Conservation (phyloP, 2,113 vertebrate species). For the Eublepharis macularius region DNA sequence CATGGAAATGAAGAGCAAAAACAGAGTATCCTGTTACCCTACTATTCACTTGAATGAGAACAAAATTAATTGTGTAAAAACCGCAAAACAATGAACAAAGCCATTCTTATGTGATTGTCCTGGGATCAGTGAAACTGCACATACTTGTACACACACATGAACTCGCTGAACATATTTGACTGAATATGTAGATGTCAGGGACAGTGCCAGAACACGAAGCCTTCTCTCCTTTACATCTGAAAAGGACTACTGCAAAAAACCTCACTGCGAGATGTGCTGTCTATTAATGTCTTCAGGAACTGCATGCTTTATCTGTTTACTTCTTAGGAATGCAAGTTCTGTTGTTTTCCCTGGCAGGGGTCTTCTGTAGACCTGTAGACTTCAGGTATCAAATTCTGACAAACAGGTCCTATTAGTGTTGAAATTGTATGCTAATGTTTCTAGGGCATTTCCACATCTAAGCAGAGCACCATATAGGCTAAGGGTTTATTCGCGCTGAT, state of each 20-base stretch:
- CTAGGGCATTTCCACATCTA: background rate
- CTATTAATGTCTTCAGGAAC: background rate
- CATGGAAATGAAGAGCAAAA: no score
- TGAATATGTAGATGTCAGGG: no score
- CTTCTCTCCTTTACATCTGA: no score
- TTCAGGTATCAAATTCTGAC: background rate
- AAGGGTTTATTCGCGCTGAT: background rate
- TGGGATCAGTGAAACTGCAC: no score
- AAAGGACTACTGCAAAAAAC: no score
- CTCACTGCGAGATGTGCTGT: no score
- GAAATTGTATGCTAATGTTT: background rate
- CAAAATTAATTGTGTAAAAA: background rate
- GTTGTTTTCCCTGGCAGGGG: background rate
- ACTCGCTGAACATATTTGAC: no score
- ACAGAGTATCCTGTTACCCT: background rate
- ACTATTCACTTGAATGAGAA: background rate
- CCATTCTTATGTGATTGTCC: no score
- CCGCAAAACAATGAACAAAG: no score
- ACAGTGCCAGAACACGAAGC: no score
- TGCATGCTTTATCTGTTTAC: background rate
- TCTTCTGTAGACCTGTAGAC: no score
- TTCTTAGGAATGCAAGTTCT: background rate
- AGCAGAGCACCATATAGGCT: background rate
- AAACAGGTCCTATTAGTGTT: background rate
- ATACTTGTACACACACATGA: no score